Evolutionary conservation across 2,797 vertebrate species (phyloP), one percentile per base, ranked within the genome.

Genomic region (Hypotaenidia philippensis): DNA sequence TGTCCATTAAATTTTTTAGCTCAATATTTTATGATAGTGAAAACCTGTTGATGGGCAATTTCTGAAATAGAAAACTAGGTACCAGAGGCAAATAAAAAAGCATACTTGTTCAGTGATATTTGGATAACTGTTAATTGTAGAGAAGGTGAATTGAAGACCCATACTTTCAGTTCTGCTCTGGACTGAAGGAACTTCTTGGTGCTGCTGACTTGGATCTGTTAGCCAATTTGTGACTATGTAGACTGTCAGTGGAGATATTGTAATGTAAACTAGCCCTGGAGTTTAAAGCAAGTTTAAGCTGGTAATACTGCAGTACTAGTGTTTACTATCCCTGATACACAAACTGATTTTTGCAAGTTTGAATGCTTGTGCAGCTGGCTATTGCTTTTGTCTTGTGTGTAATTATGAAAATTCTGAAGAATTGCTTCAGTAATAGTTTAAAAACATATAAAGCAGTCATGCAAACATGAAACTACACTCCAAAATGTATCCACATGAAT

Each of bases 31-130:
- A 49, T 49, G 4, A 31, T 23, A 65, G 20, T 16, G 23, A 60
- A 41, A 81, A 8, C 2, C 12, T 2, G 0, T 31, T 78, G 11
- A 20, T 0, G 0, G 50, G 29, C 19, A 44, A 9, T 72, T 87
- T 71, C 50, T 86, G 38, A 50, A 69, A 47, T 9, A 13, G 27
- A 72, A 85, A 77, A n/a, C 3, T 36, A 44, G 21, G 23, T 77
- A 16, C 5, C 20, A 70, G n/a, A 56, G 10, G 22, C 27, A 41
- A 71, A 49, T 31, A 50, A 44, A 56, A 59, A 32, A 4, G 12
- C 10, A 34, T 2, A 3, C 4, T 18, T 61, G 6, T 53, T 78
- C 52, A 41, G 27, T 34, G n/a, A 25, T 34, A 11, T 25, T 27
- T 70, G 22, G 12, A 44, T 47, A 26, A 49, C 57, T 63, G 10